Percentiles rank a stretch among this genome's conserved stretches.
These are phyloP conservation scores for Oreotrochilus melanogaster DNA, from an alignment of 2,113 vertebrate genomes.

Conservation along the genomic window DNA sequence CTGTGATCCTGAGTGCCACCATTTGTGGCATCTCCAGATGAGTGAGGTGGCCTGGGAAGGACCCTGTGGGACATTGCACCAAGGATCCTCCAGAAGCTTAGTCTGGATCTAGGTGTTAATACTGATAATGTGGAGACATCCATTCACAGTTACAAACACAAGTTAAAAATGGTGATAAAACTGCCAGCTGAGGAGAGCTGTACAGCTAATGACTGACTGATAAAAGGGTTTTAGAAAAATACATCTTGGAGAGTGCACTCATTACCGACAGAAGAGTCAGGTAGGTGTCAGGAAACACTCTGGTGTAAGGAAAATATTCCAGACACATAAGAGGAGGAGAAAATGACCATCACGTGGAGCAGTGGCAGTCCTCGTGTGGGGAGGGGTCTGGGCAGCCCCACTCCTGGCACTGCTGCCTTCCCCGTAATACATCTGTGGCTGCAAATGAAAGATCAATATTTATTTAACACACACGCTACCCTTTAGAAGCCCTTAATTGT, in stretches of 20 bases:
- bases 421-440: conserved; percentile 33
- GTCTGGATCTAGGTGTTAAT: not conserved
- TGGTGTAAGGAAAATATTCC: not conserved
- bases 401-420: not conserved
- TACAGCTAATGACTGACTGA: not conserved
- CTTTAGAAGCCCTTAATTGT: conserved; percentile 69
- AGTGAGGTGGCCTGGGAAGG: not conserved
- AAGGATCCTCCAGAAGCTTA: not conserved
- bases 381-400: not conserved
- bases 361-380: not conserved
- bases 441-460: conserved; percentile 72
- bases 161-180: not conserved
- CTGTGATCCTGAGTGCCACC: not conserved
- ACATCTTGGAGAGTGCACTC: not conserved
- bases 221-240: not conserved
- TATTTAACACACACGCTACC: conserved; percentile 66
- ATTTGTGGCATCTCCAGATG: not conserved
- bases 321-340: not conserved
- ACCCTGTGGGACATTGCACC: accelerated
- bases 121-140: not conserved
- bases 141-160: not conserved
- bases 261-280: not conserved
- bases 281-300: not conserved
- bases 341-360: not conserved
- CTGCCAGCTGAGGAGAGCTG: not conserved